Evolutionary conservation across 2,888 invertebrate genomes (phyloP).

Genomic region (Alentia gelatinosa): DNA sequence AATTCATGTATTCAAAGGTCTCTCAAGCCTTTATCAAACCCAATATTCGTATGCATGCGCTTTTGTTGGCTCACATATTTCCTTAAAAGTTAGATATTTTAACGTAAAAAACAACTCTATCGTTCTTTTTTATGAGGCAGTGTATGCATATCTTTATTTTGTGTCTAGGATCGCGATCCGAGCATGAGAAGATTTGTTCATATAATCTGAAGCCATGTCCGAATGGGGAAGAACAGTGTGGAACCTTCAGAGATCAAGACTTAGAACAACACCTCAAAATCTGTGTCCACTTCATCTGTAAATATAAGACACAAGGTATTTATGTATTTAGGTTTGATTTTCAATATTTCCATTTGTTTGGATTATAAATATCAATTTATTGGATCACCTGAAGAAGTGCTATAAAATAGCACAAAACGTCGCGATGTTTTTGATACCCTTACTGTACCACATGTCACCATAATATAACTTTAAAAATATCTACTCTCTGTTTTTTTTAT

Average conservation of each 20-base stretch:
- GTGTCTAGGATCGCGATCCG: conserved; percentile 65
- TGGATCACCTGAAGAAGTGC: no score
- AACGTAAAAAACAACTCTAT: no score
- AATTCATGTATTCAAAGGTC: not conserved
- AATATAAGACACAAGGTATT: conserved; percentile 67
- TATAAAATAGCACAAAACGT: no score
- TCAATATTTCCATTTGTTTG: not conserved
- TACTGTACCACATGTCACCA: no score
- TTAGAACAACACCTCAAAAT: conserved; percentile 69
- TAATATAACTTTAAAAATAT: no score
- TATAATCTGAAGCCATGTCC: conserved; percentile 70
- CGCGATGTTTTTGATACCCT: no score
- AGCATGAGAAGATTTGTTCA: conserved; percentile 71
- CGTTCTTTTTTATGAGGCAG: no score
- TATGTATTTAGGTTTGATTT: not conserved
- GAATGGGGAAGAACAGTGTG: conserved; percentile 67
- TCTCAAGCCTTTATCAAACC: not conserved
- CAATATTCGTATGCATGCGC: not conserved
- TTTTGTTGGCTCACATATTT: not conserved
- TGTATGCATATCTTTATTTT: no score
- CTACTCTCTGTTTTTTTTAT: no score
- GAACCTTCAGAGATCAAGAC: conserved; percentile 66
- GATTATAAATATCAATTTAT: no score
- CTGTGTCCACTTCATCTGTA: conserved; percentile 68
- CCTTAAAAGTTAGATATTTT: not conserved